phyloP scores from a whole-genome alignment of 2,888 invertebrate genomes.

The Hyposoter didymator region DNA sequence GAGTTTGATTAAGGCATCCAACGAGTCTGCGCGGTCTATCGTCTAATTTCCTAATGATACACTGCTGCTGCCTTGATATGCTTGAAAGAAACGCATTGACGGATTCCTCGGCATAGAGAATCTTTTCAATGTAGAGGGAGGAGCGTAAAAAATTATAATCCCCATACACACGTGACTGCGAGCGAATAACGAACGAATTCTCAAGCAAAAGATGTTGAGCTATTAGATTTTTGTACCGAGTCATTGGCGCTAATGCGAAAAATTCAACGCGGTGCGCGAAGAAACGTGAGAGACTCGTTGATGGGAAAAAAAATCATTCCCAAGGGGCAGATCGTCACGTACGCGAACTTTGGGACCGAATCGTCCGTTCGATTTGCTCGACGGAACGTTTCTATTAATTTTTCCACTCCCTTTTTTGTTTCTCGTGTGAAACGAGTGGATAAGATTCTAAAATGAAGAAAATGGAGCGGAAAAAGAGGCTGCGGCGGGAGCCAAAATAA shows the following conservation, averaged over 20 bases:
- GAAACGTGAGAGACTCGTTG: background rate
- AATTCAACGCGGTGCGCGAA: background rate
- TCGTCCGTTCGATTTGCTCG: background rate
- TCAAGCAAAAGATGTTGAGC: background rate
- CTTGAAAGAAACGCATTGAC: background rate
- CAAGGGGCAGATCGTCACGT: too few species aligned
- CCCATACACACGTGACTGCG: background rate
- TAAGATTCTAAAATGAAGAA: constrained; percentile 41
- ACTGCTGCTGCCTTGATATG: background rate
- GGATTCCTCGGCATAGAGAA: background rate
- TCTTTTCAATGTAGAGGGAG: background rate
- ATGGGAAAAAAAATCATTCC: too few species aligned
- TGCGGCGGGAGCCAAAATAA: constrained; percentile 61
- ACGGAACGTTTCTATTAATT: background rate
- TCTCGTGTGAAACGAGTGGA: background rate
- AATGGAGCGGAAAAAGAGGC: constrained; percentile 47
- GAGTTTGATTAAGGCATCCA: constrained; percentile 16
- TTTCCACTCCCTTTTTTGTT: background rate
- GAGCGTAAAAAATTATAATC: background rate
- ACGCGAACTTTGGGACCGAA: background rate
- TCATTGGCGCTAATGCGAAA: background rate
- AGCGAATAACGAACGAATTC: background rate
- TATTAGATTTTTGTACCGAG: background rate
- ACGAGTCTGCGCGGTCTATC: constrained; percentile 1
- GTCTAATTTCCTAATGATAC: constrained; percentile 26